Evolutionary conservation across 2,888 invertebrate genomes (phyloP).

Genomic region (Chloroclysta siterata): DNA sequence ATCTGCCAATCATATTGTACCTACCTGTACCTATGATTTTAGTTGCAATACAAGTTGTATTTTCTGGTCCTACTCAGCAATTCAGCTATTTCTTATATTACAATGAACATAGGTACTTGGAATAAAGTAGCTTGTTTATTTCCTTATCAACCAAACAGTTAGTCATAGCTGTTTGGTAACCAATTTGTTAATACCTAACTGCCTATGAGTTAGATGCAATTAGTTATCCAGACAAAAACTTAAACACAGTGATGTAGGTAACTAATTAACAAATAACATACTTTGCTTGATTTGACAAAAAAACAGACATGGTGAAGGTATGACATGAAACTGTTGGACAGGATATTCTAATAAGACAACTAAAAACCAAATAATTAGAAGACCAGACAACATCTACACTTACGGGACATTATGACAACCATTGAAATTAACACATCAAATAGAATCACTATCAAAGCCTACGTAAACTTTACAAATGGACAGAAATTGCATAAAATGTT

Average conservation of each 20-base stretch:
- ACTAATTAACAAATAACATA: too few species aligned
- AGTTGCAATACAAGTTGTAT: background rate
- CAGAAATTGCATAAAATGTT: constrained; percentile 56
- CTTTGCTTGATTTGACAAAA: too few species aligned
- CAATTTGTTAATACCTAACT: background rate
- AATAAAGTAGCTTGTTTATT: background rate
- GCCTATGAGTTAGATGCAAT: background rate
- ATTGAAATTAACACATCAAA: background rate
- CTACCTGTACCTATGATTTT: background rate
- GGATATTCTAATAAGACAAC: background rate
- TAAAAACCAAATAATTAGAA: background rate
- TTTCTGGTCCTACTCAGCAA: background rate
- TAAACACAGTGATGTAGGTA: too few species aligned
- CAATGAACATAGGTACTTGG: background rate
- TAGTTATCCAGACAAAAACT: background rate
- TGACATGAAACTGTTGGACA: too few species aligned
- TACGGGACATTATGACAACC: background rate
- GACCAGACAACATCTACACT: background rate
- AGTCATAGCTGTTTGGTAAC: background rate
- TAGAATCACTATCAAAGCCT: background rate
- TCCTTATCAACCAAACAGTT: background rate
- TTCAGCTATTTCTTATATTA: background rate
- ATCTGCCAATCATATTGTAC: background rate
- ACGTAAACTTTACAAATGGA: background rate
- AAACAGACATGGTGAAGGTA: too few species aligned